phyloP scores from a whole-genome alignment of 2,113 vertebrate species.

The Panthera leo region DNA sequence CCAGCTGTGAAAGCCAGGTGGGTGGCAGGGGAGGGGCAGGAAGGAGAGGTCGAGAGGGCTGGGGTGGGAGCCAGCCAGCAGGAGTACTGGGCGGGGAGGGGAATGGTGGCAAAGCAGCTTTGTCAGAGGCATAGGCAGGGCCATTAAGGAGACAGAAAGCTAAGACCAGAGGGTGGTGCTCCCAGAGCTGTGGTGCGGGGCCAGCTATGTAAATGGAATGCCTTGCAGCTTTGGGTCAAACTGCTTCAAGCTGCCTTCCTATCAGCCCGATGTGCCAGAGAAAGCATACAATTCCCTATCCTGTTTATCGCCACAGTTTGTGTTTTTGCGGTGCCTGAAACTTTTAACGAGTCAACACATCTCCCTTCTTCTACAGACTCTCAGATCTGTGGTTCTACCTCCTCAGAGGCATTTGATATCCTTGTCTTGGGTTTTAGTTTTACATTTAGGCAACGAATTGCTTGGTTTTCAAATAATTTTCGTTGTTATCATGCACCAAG shows the following conservation, averaged over 20 bases:
- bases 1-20: not conserved
- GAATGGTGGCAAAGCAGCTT: not conserved
- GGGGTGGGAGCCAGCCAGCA: no score
- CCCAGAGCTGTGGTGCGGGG: not conserved
- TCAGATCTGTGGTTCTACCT: not conserved
- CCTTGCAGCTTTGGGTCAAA: not conserved
- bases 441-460: not conserved
- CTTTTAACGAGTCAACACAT: not conserved
- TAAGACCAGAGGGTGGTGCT: not conserved
- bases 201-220: not conserved
- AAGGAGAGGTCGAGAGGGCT: not conserved
- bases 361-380: constrained; percentile 14
- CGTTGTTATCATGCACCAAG: not conserved
- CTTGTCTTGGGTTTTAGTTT: constrained; percentile 48
- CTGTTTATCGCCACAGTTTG: not conserved
- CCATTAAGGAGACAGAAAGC: not conserved
- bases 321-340: not conserved
- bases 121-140: not conserved
- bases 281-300: not conserved
- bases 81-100: not conserved
- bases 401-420: not conserved
- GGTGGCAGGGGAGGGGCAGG: not conserved
- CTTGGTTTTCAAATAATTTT: constrained; percentile 6
- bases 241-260: not conserved
- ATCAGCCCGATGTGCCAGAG: not conserved